These are phyloP conservation scores for Pseudorhiza aurosa DNA, from an alignment of 30 jellyfish, hydroid and myxozoan species.

Conservation along the genomic window DNA sequence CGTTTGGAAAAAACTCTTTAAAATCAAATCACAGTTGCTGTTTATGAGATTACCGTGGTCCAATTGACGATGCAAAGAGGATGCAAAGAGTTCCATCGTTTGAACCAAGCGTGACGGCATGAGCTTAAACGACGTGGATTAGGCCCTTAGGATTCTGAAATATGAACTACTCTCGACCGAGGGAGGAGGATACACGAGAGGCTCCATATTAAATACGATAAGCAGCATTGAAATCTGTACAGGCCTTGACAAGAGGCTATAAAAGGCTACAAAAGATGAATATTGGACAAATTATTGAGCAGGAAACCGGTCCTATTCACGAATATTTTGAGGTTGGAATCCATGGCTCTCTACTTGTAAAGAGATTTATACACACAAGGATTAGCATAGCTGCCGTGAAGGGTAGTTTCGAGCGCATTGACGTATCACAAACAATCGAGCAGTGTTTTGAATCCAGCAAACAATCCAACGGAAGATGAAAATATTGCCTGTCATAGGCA, in stretches of 20 bases:
- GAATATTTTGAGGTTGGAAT: constrained; percentile 7
- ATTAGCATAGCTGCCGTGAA: neutral
- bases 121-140: no score
- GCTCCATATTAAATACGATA: neutral
- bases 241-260: neutral
- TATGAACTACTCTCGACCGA: no score
- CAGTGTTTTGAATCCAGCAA: neutral
- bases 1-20: no score
- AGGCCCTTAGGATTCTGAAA: no score
- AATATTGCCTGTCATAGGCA: no score
- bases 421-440: neutral
- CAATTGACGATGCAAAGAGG: no score
- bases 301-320: constrained; percentile 25
- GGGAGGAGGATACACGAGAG: no score
- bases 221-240: neutral
- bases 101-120: no score
- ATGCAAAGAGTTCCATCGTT: no score
- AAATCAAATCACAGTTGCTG: no score
- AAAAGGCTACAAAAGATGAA: neutral
- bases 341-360: constrained; percentile 1
- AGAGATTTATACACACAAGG: neutral
- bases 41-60: no score
- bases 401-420: neutral
- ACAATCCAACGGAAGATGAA: no score
- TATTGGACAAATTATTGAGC: constrained; percentile 20